Evolutionary conservation across 2,797 vertebrate species (phyloP).

Genomic region (Pangasius sanitwongsei): DNA sequence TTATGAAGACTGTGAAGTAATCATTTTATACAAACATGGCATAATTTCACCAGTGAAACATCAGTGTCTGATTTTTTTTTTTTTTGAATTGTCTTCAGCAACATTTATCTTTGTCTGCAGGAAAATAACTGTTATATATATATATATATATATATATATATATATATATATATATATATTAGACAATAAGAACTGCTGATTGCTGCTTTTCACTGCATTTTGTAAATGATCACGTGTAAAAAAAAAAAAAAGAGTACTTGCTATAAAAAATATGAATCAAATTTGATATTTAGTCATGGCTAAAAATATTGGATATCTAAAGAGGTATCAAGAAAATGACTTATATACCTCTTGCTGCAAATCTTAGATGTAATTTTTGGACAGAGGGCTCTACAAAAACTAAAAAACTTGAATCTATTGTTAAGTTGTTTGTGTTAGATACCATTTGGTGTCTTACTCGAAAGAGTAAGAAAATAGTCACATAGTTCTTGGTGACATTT

Average conservation of each 20-base stretch:
- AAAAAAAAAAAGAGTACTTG: neutral
- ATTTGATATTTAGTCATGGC: neutral
- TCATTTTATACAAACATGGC: neutral
- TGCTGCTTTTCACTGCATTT: slow-evolving; percentile 34
- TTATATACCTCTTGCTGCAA: neutral
- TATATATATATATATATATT: too few relatives aligned
- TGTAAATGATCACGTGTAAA: neutral
- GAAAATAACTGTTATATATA: slow-evolving; percentile 13
- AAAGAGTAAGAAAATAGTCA: neutral
- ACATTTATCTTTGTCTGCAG: neutral
- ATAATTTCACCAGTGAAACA: neutral
- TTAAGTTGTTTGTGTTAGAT: slow-evolving; percentile 32
- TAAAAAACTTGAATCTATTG: slow-evolving; percentile 20
- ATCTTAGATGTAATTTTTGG: slow-evolving; percentile 22
- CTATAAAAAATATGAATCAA: neutral
- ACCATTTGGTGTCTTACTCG: slow-evolving; percentile 17
- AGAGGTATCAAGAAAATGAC: neutral
- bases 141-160: too few relatives aligned
- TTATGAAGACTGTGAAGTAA: slow-evolving; percentile 29
- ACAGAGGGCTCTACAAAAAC: slow-evolving; percentile 59
- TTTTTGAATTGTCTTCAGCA: neutral
- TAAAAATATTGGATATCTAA: slow-evolving; percentile 10
- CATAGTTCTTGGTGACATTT: neutral
- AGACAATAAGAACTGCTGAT: neutral
- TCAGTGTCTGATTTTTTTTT: neutral